These are phyloP conservation scores for Hermatobates lingyangjiaoensis DNA, from an alignment of 1,140 invertebrate genomes.

Conservation along the genomic window DNA sequence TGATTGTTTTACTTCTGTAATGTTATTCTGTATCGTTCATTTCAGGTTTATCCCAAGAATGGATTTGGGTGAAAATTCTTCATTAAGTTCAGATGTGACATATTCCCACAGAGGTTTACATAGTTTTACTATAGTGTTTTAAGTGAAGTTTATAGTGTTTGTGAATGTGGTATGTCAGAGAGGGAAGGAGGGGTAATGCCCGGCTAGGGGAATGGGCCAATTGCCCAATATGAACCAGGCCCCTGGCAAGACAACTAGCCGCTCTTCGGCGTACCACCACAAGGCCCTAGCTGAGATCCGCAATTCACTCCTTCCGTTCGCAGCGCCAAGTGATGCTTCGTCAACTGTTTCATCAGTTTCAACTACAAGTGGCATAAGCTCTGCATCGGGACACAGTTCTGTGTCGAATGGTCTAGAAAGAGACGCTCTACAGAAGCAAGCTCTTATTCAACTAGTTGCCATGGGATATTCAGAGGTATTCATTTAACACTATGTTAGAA, in stretches of 20 bases:
- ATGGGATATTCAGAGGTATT: constrained; percentile 47
- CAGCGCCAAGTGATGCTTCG: constrained; percentile 36
- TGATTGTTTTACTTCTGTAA: no score
- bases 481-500: no score
- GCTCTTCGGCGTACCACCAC: constrained; percentile 64
- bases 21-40: no score
- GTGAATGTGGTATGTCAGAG: constrained; percentile 25
- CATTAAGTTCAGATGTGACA: no score
- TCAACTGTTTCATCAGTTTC: constrained; percentile 42
- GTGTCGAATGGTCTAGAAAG: constrained; percentile 25
- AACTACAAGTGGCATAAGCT: constrained; percentile 43
- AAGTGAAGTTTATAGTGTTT: no score
- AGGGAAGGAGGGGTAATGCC: constrained; percentile 25
- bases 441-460: constrained; percentile 35
- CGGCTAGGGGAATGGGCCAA: constrained; percentile 38
- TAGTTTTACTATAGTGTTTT: no score
- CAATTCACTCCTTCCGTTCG: constrained; percentile 65
- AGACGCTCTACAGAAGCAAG: constrained; percentile 30
- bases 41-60: no score
- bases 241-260: constrained; percentile 44
- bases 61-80: no score
- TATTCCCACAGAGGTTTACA: no score
- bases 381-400: constrained; percentile 40
- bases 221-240: constrained; percentile 44
- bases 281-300: constrained; percentile 70